These are phyloP conservation scores for Brachionus paranguensis DNA, from an alignment of 1,140 invertebrate species.

Conservation along the genomic window DNA sequence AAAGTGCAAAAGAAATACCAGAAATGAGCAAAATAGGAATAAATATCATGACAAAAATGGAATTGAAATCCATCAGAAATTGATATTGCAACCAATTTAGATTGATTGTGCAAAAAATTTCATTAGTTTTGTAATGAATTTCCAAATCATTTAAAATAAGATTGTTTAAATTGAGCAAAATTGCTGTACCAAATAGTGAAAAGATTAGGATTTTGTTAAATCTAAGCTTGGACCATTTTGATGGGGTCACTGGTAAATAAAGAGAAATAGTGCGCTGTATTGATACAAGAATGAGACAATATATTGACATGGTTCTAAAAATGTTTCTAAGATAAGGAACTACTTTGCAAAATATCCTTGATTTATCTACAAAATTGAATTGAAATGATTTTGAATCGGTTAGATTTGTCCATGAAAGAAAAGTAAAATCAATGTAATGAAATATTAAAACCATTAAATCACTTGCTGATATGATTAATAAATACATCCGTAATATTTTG, in stretches of 20 bases:
- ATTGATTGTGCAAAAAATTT: not conserved
- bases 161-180: not conserved
- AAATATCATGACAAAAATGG: not conserved
- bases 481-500: not conserved
- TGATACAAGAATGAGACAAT: not conserved
- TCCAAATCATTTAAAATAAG: not conserved
- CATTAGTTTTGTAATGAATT: not conserved
- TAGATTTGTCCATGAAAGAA: not conserved
- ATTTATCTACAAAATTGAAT: not conserved
- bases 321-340: not conserved
- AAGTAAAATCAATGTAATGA: conserved; percentile 4
- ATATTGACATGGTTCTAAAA: not conserved
- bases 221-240: not conserved
- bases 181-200: not conserved
- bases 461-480: not conserved
- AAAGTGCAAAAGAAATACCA: not conserved
- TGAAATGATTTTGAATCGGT: not conserved
- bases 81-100: not conserved
- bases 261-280: not conserved
- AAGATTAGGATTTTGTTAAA: not conserved
- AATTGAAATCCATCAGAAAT: not conserved
- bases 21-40: not conserved
- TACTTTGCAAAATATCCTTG: not conserved
- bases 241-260: not conserved
- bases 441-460: not conserved